phyloP scores from a whole-genome alignment of 2,113 vertebrate species.

The Zosterops borbonicus region DNA sequence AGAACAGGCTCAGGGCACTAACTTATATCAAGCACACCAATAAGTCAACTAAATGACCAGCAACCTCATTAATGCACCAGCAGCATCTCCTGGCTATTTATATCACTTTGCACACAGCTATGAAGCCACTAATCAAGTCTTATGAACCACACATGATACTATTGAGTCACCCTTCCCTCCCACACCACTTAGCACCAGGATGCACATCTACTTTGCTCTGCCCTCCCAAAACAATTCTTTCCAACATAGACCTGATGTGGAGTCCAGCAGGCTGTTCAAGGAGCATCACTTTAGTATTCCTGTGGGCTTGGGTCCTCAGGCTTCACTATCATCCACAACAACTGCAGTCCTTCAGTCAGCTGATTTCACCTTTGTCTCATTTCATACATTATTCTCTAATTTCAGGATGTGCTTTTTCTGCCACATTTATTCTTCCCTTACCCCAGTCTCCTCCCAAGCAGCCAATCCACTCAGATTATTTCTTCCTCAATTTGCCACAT shows the following conservation, averaged over 20 bases:
- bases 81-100: not conserved
- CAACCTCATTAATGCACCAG: not conserved
- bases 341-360: not conserved
- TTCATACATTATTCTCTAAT: not conserved
- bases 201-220: not conserved
- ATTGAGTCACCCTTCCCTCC: not conserved
- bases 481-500: not conserved
- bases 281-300: not conserved
- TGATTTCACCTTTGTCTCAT: not conserved
- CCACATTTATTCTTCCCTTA: not conserved
- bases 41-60: not conserved
- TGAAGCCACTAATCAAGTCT: not conserved
- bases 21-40: not conserved
- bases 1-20: not conserved
- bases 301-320: not conserved
- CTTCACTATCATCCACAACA: not conserved
- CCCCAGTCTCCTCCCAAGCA: not conserved
- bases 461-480: not conserved
- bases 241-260: not conserved
- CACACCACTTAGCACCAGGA: not conserved
- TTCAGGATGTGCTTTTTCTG: not conserved
- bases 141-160: not conserved
- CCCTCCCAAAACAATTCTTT: not conserved
- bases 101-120: not conserved
- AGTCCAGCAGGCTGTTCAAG: not conserved